A percentile compares a stretch with the other conserved stretches of the same genome.
Evolutionary conservation across 2,888 invertebrate species (phyloP).

Genomic region (Colostygia pectinataria): DNA sequence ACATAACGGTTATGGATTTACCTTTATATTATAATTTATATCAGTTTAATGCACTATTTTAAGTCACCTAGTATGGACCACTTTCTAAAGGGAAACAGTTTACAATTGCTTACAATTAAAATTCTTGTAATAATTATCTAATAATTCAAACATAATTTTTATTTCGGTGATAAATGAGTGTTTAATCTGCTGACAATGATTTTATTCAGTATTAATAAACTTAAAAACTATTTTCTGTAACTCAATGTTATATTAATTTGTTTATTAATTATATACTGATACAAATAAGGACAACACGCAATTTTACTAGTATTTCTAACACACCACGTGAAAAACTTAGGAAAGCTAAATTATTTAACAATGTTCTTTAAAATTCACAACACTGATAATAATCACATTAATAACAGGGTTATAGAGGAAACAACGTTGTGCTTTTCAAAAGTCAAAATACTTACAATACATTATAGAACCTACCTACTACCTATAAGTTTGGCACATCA

Average conservation of each 20-base stretch:
- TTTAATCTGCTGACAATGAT: too few species aligned
- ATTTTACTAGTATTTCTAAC: too few species aligned
- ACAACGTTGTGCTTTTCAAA: conserved; percentile 46
- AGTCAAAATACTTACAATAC: conserved; percentile 44
- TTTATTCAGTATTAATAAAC: too few species aligned
- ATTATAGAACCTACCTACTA: conserved; percentile 33
- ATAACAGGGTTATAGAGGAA: conserved; percentile 48
- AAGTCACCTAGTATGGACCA: conserved; percentile 83
- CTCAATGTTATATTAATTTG: too few species aligned
- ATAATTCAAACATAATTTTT: too few species aligned
- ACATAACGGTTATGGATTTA: conserved; percentile 60
- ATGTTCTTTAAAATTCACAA: conserved; percentile 57
- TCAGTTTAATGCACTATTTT: conserved; percentile 78
- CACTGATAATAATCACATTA: conserved; percentile 53
- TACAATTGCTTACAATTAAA: conserved; percentile 26
- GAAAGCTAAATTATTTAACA: conserved; percentile 31
- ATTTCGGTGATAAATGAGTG: too few species aligned
- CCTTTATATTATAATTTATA: conserved; percentile 61
- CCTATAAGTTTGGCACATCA: conserved; percentile 55
- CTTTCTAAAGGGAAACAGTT: conserved; percentile 68
- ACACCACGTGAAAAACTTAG: conserved; percentile 10
- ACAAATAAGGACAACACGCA: too few species aligned
- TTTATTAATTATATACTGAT: too few species aligned
- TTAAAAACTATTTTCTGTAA: conserved; percentile 36
- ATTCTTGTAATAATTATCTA: too few species aligned